Conservation (phyloP, 1,140 invertebrate genomes). For the Pseudobourletiella spinata region DNA sequence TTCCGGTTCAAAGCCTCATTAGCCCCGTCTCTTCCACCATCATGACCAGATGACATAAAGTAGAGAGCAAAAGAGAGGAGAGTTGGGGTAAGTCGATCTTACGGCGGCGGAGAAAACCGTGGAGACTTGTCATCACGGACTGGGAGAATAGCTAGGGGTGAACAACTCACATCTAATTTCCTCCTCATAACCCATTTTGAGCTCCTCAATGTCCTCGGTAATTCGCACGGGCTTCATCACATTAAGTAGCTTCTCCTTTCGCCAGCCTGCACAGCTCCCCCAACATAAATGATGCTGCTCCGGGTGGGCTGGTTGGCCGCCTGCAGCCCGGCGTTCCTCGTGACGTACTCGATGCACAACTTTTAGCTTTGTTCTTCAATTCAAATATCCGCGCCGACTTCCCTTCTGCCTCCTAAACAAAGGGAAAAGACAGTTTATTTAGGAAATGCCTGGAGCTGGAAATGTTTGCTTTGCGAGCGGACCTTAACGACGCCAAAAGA, state of each 20-base stretch:
- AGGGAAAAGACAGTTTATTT: no score
- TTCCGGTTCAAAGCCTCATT: no score
- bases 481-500: no score
- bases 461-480: no score
- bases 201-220: conserved; percentile 23
- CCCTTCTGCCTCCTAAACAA: conserved; percentile 22
- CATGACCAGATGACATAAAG: no score
- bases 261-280: conserved; percentile 30
- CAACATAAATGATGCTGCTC: conserved; percentile 28
- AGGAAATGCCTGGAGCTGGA: no score
- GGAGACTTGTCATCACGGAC: no score
- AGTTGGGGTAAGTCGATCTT: no score
- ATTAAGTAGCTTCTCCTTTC: conserved; percentile 18
- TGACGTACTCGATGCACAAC: conserved; percentile 12
- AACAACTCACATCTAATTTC: conserved; percentile 23
- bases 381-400: conserved; percentile 19
- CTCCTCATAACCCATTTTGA: conserved; percentile 23
- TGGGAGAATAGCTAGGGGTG: no score
- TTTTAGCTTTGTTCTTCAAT: conserved; percentile 14
- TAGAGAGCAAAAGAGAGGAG: no score
- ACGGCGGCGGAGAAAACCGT: no score
- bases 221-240: conserved; percentile 3
- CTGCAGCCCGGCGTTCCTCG: conserved; percentile 23
- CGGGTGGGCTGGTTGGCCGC: conserved; percentile 21
- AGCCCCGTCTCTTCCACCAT: no score